These are phyloP conservation scores for Amphimallon solstitiale DNA, from an alignment of 2,888 invertebrate genomes.

Conservation along the genomic window DNA sequence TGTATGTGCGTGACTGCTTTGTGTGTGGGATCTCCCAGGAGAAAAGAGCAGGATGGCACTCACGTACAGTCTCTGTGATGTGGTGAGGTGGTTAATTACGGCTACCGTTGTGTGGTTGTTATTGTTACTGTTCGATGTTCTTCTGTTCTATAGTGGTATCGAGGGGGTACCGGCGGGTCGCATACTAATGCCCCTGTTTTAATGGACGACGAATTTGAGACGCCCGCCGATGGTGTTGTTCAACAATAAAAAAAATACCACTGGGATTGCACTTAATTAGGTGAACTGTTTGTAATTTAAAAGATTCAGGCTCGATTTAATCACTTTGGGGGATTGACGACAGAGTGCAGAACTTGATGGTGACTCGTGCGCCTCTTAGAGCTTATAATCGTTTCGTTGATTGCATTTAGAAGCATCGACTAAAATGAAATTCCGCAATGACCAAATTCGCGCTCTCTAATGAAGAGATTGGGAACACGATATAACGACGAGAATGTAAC, in stretches of 20 bases:
- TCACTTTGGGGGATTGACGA: conserved; percentile 24
- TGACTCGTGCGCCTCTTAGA: background rate
- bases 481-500: no score
- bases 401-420: conserved; percentile 7
- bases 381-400: background rate
- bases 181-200: conserved; percentile 45
- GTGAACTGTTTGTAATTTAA: conserved; percentile 33
- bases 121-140: conserved; percentile 42
- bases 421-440: no score
- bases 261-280: conserved; percentile 30
- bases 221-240: conserved; percentile 27
- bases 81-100: conserved; percentile 47
- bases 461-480: no score
- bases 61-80: conserved; percentile 29
- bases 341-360: conserved; percentile 8
- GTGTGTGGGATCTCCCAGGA: conserved; percentile 22
- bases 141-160: conserved; percentile 44
- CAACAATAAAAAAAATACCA: conserved; percentile 28
- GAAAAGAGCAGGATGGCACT: conserved; percentile 18
- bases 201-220: conserved; percentile 18
- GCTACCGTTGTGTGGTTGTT: conserved; percentile 43
- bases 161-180: conserved; percentile 40
- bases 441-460: no score
- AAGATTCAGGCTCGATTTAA: conserved; percentile 29
- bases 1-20: no score